Evolutionary conservation across 1,140 invertebrate genomes (phyloP).

Genomic region (Calephelis nemesis): DNA sequence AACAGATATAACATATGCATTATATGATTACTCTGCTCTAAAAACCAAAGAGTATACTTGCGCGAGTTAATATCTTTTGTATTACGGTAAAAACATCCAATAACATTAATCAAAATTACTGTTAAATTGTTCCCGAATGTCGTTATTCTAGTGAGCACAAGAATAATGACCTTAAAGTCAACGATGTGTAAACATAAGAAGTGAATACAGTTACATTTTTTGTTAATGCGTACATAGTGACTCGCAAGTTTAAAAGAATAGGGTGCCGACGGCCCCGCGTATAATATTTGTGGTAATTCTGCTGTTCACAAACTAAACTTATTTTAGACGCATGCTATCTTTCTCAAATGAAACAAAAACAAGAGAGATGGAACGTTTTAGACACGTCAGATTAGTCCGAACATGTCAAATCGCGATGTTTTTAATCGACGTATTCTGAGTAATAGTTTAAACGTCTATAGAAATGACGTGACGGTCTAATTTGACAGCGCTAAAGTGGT

Average conservation of each 20-base stretch:
- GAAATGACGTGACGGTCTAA: too few species aligned
- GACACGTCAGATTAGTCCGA: too few species aligned
- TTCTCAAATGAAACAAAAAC: too few species aligned
- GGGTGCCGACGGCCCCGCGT: slow-evolving; percentile 23
- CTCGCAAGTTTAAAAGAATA: slow-evolving; percentile 36
- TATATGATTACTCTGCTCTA: slow-evolving; percentile 22
- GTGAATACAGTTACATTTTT: slow-evolving; percentile 64
- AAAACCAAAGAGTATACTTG: slow-evolving; percentile 26
- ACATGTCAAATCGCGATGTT: too few species aligned
- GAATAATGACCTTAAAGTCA: slow-evolving; percentile 55
- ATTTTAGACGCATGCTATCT: too few species aligned
- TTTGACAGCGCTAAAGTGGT: too few species aligned
- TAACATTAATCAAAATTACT: slow-evolving; percentile 34
- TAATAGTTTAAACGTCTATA: too few species aligned
- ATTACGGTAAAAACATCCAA: slow-evolving; percentile 36
- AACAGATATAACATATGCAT: slow-evolving; percentile 24
- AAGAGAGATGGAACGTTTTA: too few species aligned
- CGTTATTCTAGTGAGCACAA: slow-evolving; percentile 32
- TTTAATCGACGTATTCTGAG: too few species aligned
- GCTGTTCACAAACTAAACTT: too few species aligned
- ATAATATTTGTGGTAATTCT: too few species aligned
- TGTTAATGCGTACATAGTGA: slow-evolving; percentile 52
- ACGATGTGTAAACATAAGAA: slow-evolving; percentile 63
- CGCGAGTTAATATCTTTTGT: slow-evolving; percentile 22
- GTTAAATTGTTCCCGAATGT: slow-evolving; percentile 26